phyloP scores from a whole-genome alignment of 2,888 invertebrate species.

The Steinernema carpocapsae region DNA sequence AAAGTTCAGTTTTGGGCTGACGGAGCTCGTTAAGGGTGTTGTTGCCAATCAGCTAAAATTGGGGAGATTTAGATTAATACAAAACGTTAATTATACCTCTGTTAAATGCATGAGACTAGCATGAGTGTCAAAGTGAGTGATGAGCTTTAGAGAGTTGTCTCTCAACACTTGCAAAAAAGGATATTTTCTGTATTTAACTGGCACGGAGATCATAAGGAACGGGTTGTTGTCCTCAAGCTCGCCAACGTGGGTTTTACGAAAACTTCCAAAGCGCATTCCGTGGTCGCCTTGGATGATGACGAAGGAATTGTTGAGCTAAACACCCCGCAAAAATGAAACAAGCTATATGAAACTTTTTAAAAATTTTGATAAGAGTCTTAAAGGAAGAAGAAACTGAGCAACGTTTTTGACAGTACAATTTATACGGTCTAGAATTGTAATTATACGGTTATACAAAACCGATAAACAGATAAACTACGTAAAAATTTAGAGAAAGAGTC shows the following conservation, averaged over 20 bases:
- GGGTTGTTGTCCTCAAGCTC: constrained; percentile 48
- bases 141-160: constrained; percentile 45
- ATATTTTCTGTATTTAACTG: constrained; percentile 40
- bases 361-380: too few relatives aligned
- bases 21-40: background rate
- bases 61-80: background rate
- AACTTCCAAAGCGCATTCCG: constrained; percentile 49
- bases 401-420: too few relatives aligned
- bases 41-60: background rate
- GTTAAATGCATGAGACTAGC: constrained; percentile 48
- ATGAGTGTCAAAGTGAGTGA: constrained; percentile 49
- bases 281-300: constrained; percentile 53
- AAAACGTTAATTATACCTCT: constrained; percentile 38
- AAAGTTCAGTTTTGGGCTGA: background rate
- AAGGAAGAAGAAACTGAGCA: too few relatives aligned
- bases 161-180: constrained; percentile 36
- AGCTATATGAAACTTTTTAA: background rate
- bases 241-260: constrained; percentile 43
- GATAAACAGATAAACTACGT: too few relatives aligned
- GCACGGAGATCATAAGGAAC: constrained; percentile 44
- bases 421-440: too few relatives aligned
- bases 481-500: too few relatives aligned
- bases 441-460: too few relatives aligned
- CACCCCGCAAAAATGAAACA: background rate
- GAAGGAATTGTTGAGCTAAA: constrained; percentile 50